Evolutionary conservation across 2,888 invertebrate species (phyloP), one percentile per base, ranked within the genome.

Genomic region (Hydropsyche betteni): DNA sequence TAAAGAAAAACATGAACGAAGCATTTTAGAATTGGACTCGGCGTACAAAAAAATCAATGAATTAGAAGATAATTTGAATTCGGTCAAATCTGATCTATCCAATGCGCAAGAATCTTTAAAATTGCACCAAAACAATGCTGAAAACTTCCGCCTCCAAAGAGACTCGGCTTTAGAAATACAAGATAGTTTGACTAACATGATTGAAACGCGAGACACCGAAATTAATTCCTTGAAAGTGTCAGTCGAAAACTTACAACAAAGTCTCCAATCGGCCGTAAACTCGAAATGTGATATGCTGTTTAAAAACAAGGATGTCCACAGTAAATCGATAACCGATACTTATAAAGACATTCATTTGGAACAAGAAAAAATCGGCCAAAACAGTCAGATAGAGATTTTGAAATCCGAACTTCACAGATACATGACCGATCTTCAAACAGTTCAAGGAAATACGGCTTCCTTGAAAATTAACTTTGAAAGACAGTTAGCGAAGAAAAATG

Each of bases 241-340:
- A 83, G 85, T 94, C 78, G 86, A 88, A 68, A 86, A 90, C 2
- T 85, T 95, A 73, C 90, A 92, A n/a, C 89, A 90, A 80, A 94
- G 95, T 84, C 84, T 97, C 51, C 90, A 92, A 80, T 84, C 89
- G 70, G 93, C 95, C 33, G 91, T 94, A 78, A 90, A 91, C 80
- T 90, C 93, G 2, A 96, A 96, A 86, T 95, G 94, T 85, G 94
- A 95, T 84, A 94, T 94, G 0, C 84, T 95, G 70, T 91, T 92
- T 5, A 90, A 93, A 80, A 88, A 92, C 76, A 94, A 95, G 84
- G 96, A 96, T 85, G 89, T 95, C 53, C 90, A 92, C 81, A 92
- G 94, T 79, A 92, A 92, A 83, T 94, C 95, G 85, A 87, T 94
- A 75, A 90, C 92, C 10, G 84, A 95, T 33, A 93, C 93, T 81